Conservation (phyloP, 1,140 invertebrate species). For the Rhynchophorus ferrugineus region DNA sequence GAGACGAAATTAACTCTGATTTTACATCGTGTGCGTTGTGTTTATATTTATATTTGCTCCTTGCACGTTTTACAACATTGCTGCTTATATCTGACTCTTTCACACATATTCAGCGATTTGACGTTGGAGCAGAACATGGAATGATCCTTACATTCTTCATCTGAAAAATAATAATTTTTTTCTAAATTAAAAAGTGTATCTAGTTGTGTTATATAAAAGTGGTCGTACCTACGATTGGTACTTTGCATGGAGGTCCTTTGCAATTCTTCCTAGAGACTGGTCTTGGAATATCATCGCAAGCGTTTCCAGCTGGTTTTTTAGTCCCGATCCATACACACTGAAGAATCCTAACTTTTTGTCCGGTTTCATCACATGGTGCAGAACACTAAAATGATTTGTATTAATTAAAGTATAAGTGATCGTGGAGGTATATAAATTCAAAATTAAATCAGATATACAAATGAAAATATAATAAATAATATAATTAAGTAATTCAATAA, state of each 20-base stretch:
- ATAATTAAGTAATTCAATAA: too few relatives aligned
- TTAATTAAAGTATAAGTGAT: neutral
- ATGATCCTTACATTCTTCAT: slow-evolving; percentile 60
- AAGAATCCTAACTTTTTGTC: slow-evolving; percentile 73
- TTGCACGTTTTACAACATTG: slow-evolving; percentile 80
- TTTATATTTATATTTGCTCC: too few relatives aligned
- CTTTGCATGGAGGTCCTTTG: slow-evolving; percentile 53
- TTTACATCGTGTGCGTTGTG: too few relatives aligned
- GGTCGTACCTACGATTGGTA: neutral
- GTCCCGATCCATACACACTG: slow-evolving; percentile 84
- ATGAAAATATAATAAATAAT: too few relatives aligned
- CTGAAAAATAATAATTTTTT: slow-evolving; percentile 42
- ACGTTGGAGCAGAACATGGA: slow-evolving; percentile 75
- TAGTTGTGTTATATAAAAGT: neutral
- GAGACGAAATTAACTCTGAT: too few relatives aligned
- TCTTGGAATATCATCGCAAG: slow-evolving; percentile 64
- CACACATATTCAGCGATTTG: slow-evolving; percentile 75
- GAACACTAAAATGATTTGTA: slow-evolving; percentile 55
- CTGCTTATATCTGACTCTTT: slow-evolving; percentile 67
- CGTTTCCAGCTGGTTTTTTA: slow-evolving; percentile 71
- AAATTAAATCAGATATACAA: neutral
- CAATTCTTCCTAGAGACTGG: slow-evolving; percentile 71
- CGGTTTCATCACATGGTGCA: slow-evolving; percentile 62
- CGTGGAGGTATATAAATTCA: neutral
- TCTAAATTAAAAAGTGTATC: neutral